A percentile compares a stretch with the other conserved stretches of the same genome.
Evolutionary conservation across 2,888 invertebrate species (phyloP).

Genomic region (Zygogramma bicolorata): DNA sequence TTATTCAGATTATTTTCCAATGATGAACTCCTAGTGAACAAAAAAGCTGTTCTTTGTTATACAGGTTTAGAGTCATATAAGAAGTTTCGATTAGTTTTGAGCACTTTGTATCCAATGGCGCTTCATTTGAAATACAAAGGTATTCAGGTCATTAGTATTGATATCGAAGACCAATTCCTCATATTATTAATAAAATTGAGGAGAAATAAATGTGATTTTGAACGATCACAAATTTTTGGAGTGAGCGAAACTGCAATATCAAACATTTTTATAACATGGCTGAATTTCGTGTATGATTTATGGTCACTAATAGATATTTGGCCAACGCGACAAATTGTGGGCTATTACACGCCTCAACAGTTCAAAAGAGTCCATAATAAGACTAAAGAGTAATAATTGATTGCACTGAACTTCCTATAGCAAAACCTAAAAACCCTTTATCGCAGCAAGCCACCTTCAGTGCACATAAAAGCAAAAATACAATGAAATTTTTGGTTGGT

Average conservation of each 20-base stretch:
- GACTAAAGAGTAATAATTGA: neutral
- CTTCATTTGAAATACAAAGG: neutral
- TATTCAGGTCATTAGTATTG: neutral
- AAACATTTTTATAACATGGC: neutral
- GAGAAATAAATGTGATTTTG: neutral
- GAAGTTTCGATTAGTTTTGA: too few relatives aligned
- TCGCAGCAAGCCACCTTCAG: neutral
- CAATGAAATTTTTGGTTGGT: neutral
- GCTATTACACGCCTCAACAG: neutral
- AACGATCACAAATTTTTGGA: neutral
- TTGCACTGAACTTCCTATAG: neutral
- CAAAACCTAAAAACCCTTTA: neutral
- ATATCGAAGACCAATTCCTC: neutral
- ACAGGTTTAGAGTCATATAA: neutral
- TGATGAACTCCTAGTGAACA: neutral
- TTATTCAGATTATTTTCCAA: neutral
- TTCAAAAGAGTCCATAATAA: neutral
- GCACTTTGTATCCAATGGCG: neutral
- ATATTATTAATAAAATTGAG: neutral
- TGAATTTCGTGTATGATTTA: neutral
- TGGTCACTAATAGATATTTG: neutral
- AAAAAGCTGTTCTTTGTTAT: neutral
- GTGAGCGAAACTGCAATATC: neutral
- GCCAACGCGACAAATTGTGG: neutral
- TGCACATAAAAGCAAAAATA: neutral